A percentile compares a stretch with the other conserved stretches of the same genome.
phyloP scores from a whole-genome alignment of 1,140 invertebrate genomes.

The Eupristina koningsbergeri region DNA sequence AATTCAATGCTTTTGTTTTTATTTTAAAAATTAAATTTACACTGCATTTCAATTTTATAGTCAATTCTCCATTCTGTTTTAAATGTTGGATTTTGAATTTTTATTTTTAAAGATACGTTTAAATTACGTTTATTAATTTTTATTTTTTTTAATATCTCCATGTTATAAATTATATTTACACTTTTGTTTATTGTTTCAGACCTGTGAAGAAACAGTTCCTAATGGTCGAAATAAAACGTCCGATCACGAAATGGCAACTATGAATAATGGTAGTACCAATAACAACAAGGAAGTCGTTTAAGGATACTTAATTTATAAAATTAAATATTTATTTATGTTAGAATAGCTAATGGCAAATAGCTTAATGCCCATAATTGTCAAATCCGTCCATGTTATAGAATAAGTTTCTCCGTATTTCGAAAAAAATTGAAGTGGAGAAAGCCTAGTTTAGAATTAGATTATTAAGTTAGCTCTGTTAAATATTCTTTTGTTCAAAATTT shows the following conservation, averaged over 20 bases:
- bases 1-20: constrained; percentile 70
- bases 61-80: too few relatives aligned
- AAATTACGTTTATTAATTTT: too few relatives aligned
- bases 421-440: constrained; percentile 31
- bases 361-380: constrained; percentile 42
- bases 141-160: too few relatives aligned
- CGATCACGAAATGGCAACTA: constrained; percentile 68
- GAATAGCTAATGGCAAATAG: constrained; percentile 40
- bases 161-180: too few relatives aligned
- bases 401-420: constrained; percentile 37
- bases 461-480: constrained; percentile 41
- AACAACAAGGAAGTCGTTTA: constrained; percentile 63
- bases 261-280: constrained; percentile 60
- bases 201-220: constrained; percentile 67
- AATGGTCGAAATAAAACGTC: constrained; percentile 65
- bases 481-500: constrained; percentile 55
- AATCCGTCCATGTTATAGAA: constrained; percentile 57
- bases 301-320: constrained; percentile 61
- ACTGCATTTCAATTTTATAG: too few relatives aligned
- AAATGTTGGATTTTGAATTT: too few relatives aligned
- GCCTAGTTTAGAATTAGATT: constrained; percentile 36
- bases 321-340: constrained; percentile 53
- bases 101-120: too few relatives aligned
- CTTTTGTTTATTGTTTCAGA: constrained; percentile 59
- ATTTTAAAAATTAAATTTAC: too few relatives aligned